Percentiles rank a stretch among this genome's conserved stretches.
Evolutionary conservation across 2,888 invertebrate species (phyloP).

Genomic region (Thera obeliscata): DNA sequence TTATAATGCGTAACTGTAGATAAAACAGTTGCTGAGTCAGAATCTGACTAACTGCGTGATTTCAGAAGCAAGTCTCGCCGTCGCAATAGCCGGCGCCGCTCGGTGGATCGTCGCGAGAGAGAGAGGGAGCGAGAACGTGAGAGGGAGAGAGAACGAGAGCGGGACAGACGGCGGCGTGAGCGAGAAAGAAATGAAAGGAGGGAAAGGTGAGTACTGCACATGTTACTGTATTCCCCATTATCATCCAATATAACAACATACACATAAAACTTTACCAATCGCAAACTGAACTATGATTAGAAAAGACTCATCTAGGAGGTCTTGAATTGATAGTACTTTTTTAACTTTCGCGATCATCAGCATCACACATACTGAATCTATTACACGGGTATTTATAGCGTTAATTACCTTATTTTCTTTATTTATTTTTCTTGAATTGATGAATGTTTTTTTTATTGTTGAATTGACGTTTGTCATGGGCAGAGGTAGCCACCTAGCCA

Average conservation of each 20-base stretch:
- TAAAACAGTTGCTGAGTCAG: not conserved
- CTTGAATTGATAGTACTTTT: no score
- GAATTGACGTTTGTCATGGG: no score
- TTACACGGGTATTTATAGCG: no score
- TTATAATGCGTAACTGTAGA: no score
- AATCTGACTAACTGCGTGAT: slow-evolving; percentile 3
- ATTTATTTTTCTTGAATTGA: no score
- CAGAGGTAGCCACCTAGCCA: no score
- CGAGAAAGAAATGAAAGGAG: slow-evolving; percentile 59
- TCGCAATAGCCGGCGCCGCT: slow-evolving; percentile 75
- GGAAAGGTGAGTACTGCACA: slow-evolving; percentile 58
- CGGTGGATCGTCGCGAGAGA: slow-evolving; percentile 74
- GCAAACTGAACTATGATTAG: not conserved
- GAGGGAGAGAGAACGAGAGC: slow-evolving; percentile 62
- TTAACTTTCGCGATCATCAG: not conserved
- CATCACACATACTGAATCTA: no score
- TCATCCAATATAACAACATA: not conserved
- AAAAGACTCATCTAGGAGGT: not conserved
- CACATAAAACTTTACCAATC: not conserved
- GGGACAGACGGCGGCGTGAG: slow-evolving; percentile 68
- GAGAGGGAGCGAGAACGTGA: slow-evolving; percentile 73
- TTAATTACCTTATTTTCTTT: no score
- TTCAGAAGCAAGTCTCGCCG: slow-evolving; percentile 74
- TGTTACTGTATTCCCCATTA: not conserved
- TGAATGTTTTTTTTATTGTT: no score